Evolutionary conservation across 2,888 invertebrate genomes (phyloP), one percentile per base, ranked within the genome.

Genomic region (Odontomyia ornata): DNA sequence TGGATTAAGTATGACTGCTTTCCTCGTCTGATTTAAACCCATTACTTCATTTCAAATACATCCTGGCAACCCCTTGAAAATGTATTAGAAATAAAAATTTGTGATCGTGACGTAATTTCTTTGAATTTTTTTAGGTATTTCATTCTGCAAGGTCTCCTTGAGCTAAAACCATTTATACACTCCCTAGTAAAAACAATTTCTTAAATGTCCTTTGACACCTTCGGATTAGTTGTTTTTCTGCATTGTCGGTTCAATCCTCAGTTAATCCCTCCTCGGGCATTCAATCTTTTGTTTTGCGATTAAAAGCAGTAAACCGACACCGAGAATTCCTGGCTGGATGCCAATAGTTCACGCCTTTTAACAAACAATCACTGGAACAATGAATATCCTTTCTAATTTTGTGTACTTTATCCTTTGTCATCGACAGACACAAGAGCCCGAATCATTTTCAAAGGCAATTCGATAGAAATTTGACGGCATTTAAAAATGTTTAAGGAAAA

Each of bases 341-440:
- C 71, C 77, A 79, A 77, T 73, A 79, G 75, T 79, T 79, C 79
- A 79, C 79, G 79, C 79, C 79, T 79, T 79, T 79, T 79, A 64
- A 73, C 79, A 79, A 79, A 79, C 79, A 77, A 79, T 77, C 67
- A 73, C 65, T 57, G 76, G 71, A 36, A 77, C 76, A 79, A 77
- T 56, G 60, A 25, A 28, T 67, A 71, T 77, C 69, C 73, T 75
- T 75, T 72, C 76, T 79, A 79, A 79, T 79, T 79, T 79, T 79
- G 79, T 79, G 77, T 79, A 77, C 71, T 79, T 77, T 79, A 60
- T 69, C 69, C 56, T 56, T 76, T 79, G 73, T 76, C 7, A 11
- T 52, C 25, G 21, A 46, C 72, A 46, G 69, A 69, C 77, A 65
- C 56, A 15, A 47, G 25, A 11, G 30, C 1, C 47, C 27, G 43